Conservation (phyloP, 2,797 vertebrate genomes). For the Artibeus jamaicensis region DNA sequence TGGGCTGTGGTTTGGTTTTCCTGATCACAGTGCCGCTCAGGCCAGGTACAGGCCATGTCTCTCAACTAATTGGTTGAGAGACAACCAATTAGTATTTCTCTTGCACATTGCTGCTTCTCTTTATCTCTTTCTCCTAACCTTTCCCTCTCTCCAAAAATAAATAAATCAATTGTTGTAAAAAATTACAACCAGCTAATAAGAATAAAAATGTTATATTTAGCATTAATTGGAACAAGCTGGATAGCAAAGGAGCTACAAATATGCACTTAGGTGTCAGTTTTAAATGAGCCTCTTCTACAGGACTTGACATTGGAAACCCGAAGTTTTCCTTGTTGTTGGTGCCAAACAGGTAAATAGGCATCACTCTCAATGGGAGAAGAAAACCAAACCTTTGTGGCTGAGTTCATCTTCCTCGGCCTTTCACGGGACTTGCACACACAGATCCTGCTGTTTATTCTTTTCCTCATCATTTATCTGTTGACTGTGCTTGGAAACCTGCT, state of each 20-base stretch:
- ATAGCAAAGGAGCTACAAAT: not conserved
- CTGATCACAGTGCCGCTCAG: no score
- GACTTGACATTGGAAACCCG: not conserved
- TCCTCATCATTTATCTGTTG: slow-evolving; percentile 66
- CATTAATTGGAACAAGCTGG: not conserved
- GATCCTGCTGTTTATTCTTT: slow-evolving; percentile 58
- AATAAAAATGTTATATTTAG: not conserved
- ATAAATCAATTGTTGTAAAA: not conserved
- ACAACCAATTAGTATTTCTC: no score
- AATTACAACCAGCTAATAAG: not conserved
- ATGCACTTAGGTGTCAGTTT: not conserved
- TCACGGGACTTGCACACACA: slow-evolving; percentile 49
- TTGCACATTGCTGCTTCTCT: no score
- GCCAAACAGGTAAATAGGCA: not conserved
- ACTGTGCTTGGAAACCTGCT: slow-evolving; percentile 65
- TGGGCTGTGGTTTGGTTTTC: no score
- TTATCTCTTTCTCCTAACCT: no score
- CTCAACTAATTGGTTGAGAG: no score
- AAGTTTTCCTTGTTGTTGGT: slow-evolving; percentile 18
- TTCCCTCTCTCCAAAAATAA: not conserved
- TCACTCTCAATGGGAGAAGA: slow-evolving; percentile 41
- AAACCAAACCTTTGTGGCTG: slow-evolving; percentile 48
- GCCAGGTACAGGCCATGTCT: no score
- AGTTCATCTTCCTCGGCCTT: slow-evolving; percentile 61
- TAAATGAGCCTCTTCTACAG: not conserved